These are phyloP conservation scores for Batillaria attramentaria DNA, from an alignment of 1,140 invertebrate species.

Conservation along the genomic window DNA sequence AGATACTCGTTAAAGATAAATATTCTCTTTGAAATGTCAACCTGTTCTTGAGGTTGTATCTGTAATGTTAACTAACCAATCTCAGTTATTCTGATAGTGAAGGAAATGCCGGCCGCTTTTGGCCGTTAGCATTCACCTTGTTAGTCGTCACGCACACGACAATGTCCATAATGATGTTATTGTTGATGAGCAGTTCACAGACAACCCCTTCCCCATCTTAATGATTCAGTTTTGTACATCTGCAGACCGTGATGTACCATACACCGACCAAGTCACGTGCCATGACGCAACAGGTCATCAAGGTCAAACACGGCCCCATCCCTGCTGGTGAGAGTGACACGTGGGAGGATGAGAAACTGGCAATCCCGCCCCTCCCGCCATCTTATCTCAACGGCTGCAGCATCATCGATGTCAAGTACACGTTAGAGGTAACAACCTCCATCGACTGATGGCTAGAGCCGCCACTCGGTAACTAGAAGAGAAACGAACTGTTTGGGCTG, in stretches of 20 bases:
- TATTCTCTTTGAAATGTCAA: too few relatives aligned
- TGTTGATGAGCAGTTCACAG: neutral
- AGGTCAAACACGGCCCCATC: slow-evolving; percentile 53
- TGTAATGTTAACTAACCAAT: too few relatives aligned
- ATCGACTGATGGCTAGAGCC: too few relatives aligned
- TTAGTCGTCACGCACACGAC: too few relatives aligned
- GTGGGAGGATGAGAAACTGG: slow-evolving; percentile 59
- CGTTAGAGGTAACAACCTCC: slow-evolving; percentile 63
- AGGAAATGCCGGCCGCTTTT: too few relatives aligned
- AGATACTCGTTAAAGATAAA: too few relatives aligned
- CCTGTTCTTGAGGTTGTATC: too few relatives aligned
- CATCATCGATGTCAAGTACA: slow-evolving; percentile 66
- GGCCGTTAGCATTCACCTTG: too few relatives aligned
- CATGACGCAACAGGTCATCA: slow-evolving; percentile 52
- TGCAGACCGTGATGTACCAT: slow-evolving; percentile 54
- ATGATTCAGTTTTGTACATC: slow-evolving; percentile 19
- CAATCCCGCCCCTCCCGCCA: slow-evolving; percentile 63
- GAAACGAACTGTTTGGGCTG: too few relatives aligned
- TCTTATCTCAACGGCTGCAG: slow-evolving; percentile 64
- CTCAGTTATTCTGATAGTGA: too few relatives aligned
- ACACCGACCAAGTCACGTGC: slow-evolving; percentile 48
- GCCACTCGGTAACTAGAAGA: too few relatives aligned
- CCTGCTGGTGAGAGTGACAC: slow-evolving; percentile 55
- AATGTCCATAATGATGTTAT: too few relatives aligned
- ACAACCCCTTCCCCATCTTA: neutral